Evolutionary conservation across 2,113 vertebrate genomes (phyloP), one percentile per base, ranked within the genome.

Genomic region (Chroicocephalus ridibundus): DNA sequence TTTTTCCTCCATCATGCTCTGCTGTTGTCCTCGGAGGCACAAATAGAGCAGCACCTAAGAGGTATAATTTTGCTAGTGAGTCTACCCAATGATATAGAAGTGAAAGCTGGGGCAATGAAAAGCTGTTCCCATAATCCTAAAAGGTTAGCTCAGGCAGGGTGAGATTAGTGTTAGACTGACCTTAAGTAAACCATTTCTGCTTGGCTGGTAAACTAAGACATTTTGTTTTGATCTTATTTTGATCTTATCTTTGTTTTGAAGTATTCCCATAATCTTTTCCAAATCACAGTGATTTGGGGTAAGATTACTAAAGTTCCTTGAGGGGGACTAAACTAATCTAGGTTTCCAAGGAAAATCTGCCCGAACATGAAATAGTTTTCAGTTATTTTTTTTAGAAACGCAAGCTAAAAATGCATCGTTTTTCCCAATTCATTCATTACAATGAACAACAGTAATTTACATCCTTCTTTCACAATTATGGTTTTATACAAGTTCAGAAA

Each of bases 141-240:
- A 90, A 94, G 16, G 52, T 90, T 90, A 91, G 38, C 72, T 86
- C 68, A 78, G 80, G n/a, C 72, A 90, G 26, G 34, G 76, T 52
- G 52, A 92, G 69, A 93, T 92, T 82, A 84, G 40, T 88, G 72
- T 92, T 52, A 95, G 47, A 75, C 49, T 82, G 76, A 90, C 80
- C 36, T 79, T 77, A 95, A 66, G 44, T 62, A 77, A 93, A 94
- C 22, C 13, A 26, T 78, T 93, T 93, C 66, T 94, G 70, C 80
- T 79, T 78, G 60, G n/a, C 40, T 91, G 72, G 49, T 86, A 95
- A 97, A 90, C 7, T 17, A 79, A 94, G 49, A 82, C 69, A 52
- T 88, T 88, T 94, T 75, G 36, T 60, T 87, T 93, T 86, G 61
- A 79, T 93, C 75, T 88, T 78, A 60, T 77, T 91, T 94, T 86